Base-by-base conservation (phyloP, 2,888 invertebrate genomes). In the Stegophylla sp. region DNA sequence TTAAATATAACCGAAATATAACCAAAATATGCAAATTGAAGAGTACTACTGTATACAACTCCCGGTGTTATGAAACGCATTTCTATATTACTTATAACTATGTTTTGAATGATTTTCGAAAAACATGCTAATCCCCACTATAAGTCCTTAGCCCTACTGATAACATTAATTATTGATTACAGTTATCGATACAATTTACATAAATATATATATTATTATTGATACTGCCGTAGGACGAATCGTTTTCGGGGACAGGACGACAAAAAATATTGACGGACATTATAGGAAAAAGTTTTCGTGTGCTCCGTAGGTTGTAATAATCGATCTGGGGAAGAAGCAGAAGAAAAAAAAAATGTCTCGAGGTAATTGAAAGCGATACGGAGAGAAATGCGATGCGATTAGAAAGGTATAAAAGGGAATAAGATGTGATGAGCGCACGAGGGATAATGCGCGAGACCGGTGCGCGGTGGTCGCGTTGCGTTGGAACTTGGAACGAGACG, bases 351-450 rank as follows among this genome's bases (percentile, higher is more conserved):
- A 69, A 34, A 69, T 69, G 28, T 69, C 51, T 69, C 2, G 10
- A 13, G 51, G 28, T 51, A 69, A 69, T 69, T n/a, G 28, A 51
- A 34, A 69, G 51, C 20, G 69, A 69, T 28, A 51, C 13, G 15
- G 34, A 69, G 34, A 69, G 5, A 34, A 34, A 69, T 69, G 34
- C 45, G 20, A 34, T 34, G 69, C 4, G 48, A 69, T 69, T 69
- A 51, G 51, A 34, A 53, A 69, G n/a, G 51, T 34, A n/a, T 48
- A 12, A n/a, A n/a, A n/a, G 51, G 51, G 48, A 48, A 34, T 48
- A 69, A 28, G 28, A 51, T 51, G n/a, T n/a, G n/a, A n/a, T n/a
- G n/a, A n/a, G n/a, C n/a, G n/a, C n/a, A 51, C 26, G 26, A 26
- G 28, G 26, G 45, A 17, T 17, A 43, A n/a, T 48, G 17, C 20